These are phyloP conservation scores for Cybosia mesomella DNA, from an alignment of 2,888 invertebrate genomes.

Conservation along the genomic window DNA sequence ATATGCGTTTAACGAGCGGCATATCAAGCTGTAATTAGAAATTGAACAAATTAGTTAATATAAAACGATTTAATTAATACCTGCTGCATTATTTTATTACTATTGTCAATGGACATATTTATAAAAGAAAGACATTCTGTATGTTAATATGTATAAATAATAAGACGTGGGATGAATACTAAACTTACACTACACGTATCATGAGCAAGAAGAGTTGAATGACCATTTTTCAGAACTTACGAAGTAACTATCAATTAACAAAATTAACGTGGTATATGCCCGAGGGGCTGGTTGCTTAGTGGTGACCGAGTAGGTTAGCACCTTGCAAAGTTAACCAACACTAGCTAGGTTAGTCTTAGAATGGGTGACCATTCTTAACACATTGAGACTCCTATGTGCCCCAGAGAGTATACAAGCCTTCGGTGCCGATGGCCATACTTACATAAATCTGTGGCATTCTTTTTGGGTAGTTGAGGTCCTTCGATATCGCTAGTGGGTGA, in stretches of 20 bases:
- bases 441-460: too few relatives aligned
- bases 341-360: too few relatives aligned
- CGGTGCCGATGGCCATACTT: too few relatives aligned
- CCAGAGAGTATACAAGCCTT: too few relatives aligned
- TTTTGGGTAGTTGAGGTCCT: too few relatives aligned
- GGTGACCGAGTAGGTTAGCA: too few relatives aligned
- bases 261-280: neutral
- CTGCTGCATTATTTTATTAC: neutral
- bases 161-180: neutral
- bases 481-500: too few relatives aligned
- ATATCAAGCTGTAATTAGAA: neutral
- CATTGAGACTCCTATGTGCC: too few relatives aligned
- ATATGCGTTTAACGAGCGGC: neutral
- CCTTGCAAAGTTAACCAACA: too few relatives aligned
- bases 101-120: neutral
- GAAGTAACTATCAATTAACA: neutral
- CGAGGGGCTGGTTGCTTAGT: too few relatives aligned
- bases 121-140: neutral
- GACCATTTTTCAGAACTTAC: neutral
- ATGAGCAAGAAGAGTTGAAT: neutral
- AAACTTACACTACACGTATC: neutral
- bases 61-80: neutral
- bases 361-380: too few relatives aligned
- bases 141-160: neutral
- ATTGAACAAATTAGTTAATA: constrained; percentile 7